Base-by-base conservation (phyloP, 64 coral and sea anemone genomes). In the Dendronephthya gigantea region DNA sequence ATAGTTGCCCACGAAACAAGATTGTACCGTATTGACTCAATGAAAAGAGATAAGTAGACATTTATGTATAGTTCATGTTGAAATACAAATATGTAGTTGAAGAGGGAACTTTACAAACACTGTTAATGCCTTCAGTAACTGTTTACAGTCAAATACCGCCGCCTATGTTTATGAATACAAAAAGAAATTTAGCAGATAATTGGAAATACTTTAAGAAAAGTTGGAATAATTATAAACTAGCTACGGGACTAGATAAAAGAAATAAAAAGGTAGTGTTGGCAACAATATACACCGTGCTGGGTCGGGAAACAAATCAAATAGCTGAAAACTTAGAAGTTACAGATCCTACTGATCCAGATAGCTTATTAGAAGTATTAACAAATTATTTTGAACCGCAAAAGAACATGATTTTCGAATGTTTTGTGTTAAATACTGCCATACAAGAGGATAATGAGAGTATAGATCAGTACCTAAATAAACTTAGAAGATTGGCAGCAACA, bases 371-470 rank as follows among this genome's bases (percentile, higher is more conserved):
- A 11, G 51, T 30, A 38, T 38, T 76, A 38, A 76, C 69, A 32
- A 76, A 76, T 35, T 76, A 34, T 76, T 76, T 76, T 16, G 69
- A 32, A 30, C 31, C 32, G 48, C 68, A 82, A 56, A 36, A 87
- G 43, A 87, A 87, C 9, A 14, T 7, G 1, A 11, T 81, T 38
- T 87, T 68, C 31, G 65, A 81, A 81, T 68, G 86, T 28, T 81
- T 81, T 87, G 86, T 81, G 49, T 87, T 87, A 36, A 48, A 48
- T 51, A 36, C 59, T 68, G 49, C 68, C 36, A 36, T 32, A 69
- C 68, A 81, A 35, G 68, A 87, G 22, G 11, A 37, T 9, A 87
- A 81, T 49, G 86, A 79, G 50, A 87, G 34, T 19, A 79, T 81
- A 50, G 59, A 86, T 50, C 85, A 86, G 68, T 72, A 37, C 25